phyloP scores from a whole-genome alignment of 2,113 vertebrate species.

The Phylloscopus trochiloides region DNA sequence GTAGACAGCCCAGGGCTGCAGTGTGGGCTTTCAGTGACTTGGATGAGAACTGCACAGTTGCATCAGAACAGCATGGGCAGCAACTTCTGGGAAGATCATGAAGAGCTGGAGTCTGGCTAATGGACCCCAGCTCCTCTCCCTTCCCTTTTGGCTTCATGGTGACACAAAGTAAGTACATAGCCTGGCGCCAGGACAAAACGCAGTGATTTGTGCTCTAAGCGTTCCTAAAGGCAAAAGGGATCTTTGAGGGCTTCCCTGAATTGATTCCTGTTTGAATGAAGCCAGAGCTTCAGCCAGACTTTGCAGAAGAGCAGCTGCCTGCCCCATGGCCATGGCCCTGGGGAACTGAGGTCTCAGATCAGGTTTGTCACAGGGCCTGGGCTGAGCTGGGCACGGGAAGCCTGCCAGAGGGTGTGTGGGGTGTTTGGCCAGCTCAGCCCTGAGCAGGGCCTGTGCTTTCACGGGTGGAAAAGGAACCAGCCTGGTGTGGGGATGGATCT shows the following conservation, averaged over 20 bases:
- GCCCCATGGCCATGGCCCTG: accelerated
- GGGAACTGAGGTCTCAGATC: not conserved
- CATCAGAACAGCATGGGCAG: not conserved
- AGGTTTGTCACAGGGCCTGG: accelerated
- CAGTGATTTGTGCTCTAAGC: not conserved
- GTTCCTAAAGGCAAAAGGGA: not conserved
- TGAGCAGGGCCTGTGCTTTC: not conserved
- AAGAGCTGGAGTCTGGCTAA: not conserved
- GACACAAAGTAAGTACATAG: not conserved
- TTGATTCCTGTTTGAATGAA: not conserved
- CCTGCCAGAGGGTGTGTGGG: accelerated
- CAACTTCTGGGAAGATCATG: conserved; percentile 14
- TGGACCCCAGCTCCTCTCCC: not conserved
- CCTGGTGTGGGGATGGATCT: not conserved
- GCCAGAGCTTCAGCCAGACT: not conserved
- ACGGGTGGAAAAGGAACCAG: not conserved
- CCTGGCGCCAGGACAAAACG: accelerated
- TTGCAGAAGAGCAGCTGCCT: not conserved
- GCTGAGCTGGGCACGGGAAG: not conserved
- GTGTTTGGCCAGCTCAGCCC: not conserved
- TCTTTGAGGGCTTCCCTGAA: not conserved
- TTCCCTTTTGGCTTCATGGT: not conserved
- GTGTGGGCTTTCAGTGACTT: not conserved
- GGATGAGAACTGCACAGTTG: not conserved
- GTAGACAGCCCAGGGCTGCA: not conserved